Percentiles rank a stretch among this genome's conserved stretches.
Evolutionary conservation across 2,797 vertebrate species (phyloP).

Genomic region (Cottoperca gobio): DNA sequence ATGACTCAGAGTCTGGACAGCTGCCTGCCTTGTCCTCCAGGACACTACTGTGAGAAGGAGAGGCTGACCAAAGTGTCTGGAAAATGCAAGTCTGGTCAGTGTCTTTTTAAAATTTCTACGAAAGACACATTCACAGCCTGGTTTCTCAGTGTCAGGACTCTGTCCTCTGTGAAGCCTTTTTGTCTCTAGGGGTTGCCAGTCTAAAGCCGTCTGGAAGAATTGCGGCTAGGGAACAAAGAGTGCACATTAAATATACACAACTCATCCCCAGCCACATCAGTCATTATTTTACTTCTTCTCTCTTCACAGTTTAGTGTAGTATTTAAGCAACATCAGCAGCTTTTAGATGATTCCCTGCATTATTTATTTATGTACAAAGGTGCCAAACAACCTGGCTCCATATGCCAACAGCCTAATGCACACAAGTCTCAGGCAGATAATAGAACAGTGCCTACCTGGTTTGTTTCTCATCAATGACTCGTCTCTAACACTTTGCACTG

Average conservation of each 20-base stretch:
- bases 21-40: slow-evolving; percentile 94
- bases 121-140: slow-evolving; percentile 34
- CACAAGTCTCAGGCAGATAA: slow-evolving; percentile 5
- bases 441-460: neutral
- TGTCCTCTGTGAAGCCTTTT: slow-evolving; percentile 36
- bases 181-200: slow-evolving; percentile 31
- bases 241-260: slow-evolving; percentile 34
- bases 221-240: slow-evolving; percentile 13
- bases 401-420: slow-evolving; percentile 7
- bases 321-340: slow-evolving; percentile 23
- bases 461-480: slow-evolving; percentile 36
- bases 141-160: slow-evolving; percentile 49
- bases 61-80: slow-evolving; percentile 90
- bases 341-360: slow-evolving; percentile 38
- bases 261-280: slow-evolving; percentile 16
- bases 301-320: neutral
- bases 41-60: slow-evolving; percentile 93
- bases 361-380: slow-evolving; percentile 36
- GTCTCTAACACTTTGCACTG: slow-evolving; percentile 35
- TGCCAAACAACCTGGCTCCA: slow-evolving; percentile 3
- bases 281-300: slow-evolving; percentile 1
- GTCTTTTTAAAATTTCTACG: slow-evolving; percentile 47
- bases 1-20: slow-evolving; percentile 95
- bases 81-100: slow-evolving; percentile 91
- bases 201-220: slow-evolving; percentile 29